Conservation (phyloP, 2,888 invertebrate genomes). For the Microctonus hyperodae region DNA sequence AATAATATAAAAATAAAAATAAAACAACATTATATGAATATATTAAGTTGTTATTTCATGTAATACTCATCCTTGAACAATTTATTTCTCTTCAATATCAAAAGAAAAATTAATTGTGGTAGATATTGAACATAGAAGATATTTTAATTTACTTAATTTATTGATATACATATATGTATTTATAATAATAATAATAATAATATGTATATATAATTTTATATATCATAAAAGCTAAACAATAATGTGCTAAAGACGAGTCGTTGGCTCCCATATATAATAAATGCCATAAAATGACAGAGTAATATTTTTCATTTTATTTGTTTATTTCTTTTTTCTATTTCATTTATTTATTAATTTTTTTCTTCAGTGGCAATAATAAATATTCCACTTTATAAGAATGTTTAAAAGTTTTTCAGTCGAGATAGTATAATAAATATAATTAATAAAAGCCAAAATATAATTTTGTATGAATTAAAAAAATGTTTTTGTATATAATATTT, state of each 20-base stretch:
- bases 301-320: background rate
- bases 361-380: too few species aligned
- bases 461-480: constrained; percentile 40
- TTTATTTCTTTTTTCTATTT: background rate
- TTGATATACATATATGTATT: constrained; percentile 34
- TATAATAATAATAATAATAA: too few species aligned
- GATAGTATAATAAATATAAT: constrained; percentile 28
- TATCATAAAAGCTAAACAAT: constrained; percentile 60
- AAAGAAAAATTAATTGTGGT: constrained; percentile 1
- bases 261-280: constrained; percentile 49
- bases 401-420: constrained; percentile 16
- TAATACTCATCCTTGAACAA: background rate
- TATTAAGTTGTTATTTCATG: constrained; percentile 14
- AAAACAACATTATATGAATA: constrained; percentile 43
- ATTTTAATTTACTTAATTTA: constrained; percentile 35
- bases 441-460: constrained; percentile 39
- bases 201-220: constrained; percentile 51
- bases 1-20: constrained; percentile 56
- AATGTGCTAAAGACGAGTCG: constrained; percentile 58
- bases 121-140: constrained; percentile 6
- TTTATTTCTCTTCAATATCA: background rate
- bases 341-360: constrained; percentile 19
- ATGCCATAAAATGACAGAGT: constrained; percentile 32
- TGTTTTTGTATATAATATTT: constrained; percentile 38
- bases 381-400: constrained; percentile 14